Evolutionary conservation across 2,113 vertebrate genomes (phyloP).

Genomic region (Odobenus rosmarus): DNA sequence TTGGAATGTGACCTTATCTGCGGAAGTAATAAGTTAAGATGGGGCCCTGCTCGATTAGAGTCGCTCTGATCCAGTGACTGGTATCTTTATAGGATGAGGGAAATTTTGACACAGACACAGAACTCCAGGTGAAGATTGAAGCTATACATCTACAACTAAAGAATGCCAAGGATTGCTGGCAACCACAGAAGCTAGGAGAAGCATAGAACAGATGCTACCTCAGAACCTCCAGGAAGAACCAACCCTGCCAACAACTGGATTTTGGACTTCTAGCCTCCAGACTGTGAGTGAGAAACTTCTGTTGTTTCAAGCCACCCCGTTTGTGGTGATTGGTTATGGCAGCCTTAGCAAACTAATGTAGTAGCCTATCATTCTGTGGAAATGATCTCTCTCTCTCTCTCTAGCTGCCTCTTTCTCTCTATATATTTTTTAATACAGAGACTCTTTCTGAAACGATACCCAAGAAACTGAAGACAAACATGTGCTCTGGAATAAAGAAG

Average conservation of each 20-base stretch:
- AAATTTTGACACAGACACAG: background rate
- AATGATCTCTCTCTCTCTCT: background rate
- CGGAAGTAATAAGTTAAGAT: background rate
- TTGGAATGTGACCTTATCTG: background rate
- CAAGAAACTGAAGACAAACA: background rate
- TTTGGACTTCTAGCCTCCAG: background rate
- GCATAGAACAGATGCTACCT: background rate
- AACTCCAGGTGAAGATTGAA: background rate
- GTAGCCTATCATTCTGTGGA: background rate
- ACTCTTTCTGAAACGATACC: background rate
- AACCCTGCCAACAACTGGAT: too few relatives aligned
- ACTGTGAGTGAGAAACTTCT: background rate
- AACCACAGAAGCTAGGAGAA: background rate
- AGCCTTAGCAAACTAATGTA: background rate
- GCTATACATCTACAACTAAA: background rate
- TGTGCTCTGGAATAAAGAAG: background rate
- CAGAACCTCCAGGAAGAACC: background rate
- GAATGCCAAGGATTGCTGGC: background rate
- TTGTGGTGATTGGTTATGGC: background rate
- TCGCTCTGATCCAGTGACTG: background rate
- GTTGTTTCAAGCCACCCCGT: background rate
- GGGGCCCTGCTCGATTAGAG: too few relatives aligned
- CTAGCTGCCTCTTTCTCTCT: background rate
- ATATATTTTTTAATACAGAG: background rate
- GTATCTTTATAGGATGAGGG: background rate